Conservation (phyloP, 2,888 invertebrate species). For the Norana najaformis region DNA sequence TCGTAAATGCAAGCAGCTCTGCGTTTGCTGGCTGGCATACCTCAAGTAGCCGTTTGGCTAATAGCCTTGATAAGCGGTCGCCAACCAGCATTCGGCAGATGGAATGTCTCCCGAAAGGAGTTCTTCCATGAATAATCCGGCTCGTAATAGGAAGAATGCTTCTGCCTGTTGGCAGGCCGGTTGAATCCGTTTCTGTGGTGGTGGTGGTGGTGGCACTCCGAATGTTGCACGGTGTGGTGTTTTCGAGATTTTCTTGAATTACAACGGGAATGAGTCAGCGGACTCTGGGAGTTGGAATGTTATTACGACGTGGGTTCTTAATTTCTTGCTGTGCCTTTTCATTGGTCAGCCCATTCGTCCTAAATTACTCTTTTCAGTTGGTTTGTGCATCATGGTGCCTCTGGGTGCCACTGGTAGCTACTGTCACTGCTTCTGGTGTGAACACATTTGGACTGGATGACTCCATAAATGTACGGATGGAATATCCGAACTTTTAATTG, state of each 20-base stretch:
- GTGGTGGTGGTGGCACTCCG: not conserved
- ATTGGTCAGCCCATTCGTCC: not conserved
- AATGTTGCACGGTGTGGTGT: no score
- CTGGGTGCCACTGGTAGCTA: not conserved
- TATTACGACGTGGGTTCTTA: not conserved
- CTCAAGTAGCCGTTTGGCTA: constrained; percentile 24
- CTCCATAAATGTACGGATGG: not conserved
- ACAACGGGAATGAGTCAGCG: not conserved
- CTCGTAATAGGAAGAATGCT: not conserved
- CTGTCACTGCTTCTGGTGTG: not conserved
- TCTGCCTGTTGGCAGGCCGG: not conserved
- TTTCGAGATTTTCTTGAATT: not conserved
- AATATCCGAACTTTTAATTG: not conserved
- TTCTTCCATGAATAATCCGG: constrained; percentile 24
- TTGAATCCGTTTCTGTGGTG: not conserved
- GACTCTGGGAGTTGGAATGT: constrained; percentile 13
- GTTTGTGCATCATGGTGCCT: not conserved
- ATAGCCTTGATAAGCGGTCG: constrained; percentile 16
- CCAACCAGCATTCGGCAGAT: not conserved
- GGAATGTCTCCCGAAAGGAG: constrained; percentile 1
- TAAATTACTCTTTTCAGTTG: not conserved
- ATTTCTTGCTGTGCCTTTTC: constrained; percentile 5
- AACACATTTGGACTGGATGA: no score
- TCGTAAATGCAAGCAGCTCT: not conserved
- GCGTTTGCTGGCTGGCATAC: not conserved